Conservation (phyloP, 2,888 invertebrate species). For the Coenonympha glycerion region DNA sequence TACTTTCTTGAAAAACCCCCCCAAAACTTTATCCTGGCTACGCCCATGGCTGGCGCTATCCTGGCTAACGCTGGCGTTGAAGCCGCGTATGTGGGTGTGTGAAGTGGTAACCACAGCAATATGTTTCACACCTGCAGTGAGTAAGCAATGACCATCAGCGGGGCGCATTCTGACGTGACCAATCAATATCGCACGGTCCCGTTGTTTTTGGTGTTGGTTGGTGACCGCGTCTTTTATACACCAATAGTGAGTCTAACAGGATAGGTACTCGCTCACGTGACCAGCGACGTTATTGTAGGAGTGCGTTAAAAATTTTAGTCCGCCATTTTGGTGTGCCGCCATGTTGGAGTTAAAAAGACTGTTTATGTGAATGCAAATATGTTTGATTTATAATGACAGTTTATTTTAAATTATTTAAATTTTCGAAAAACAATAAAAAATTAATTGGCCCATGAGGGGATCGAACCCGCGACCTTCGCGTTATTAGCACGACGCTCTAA, state of each 20-base stretch:
- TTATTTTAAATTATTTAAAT: no score
- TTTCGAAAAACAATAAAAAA: neutral
- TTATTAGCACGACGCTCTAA: conserved; percentile 2
- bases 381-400: no score
- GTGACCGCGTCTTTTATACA: conserved; percentile 42
- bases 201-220: conserved; percentile 70
- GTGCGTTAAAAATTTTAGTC: no score
- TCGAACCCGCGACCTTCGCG: conserved; percentile 3
- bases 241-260: conserved; percentile 29
- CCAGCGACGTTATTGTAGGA: no score
- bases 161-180: conserved; percentile 78
- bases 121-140: conserved; percentile 33
- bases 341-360: no score
- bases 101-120: conserved; percentile 61
- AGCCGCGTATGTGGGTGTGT: conserved; percentile 79
- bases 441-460: conserved; percentile 2
- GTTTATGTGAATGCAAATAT: no score
- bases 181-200: conserved; percentile 78
- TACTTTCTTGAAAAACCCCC: no score
- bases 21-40: no score
- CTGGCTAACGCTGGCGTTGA: conserved; percentile 49
- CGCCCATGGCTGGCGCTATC: no score
- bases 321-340: no score
- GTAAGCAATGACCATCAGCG: conserved; percentile 65
- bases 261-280: no score